Percentiles rank a stretch among this genome's conserved stretches.
These are phyloP conservation scores for Luperina nickerlii DNA, from an alignment of 2,888 invertebrate species.

Conservation along the genomic window DNA sequence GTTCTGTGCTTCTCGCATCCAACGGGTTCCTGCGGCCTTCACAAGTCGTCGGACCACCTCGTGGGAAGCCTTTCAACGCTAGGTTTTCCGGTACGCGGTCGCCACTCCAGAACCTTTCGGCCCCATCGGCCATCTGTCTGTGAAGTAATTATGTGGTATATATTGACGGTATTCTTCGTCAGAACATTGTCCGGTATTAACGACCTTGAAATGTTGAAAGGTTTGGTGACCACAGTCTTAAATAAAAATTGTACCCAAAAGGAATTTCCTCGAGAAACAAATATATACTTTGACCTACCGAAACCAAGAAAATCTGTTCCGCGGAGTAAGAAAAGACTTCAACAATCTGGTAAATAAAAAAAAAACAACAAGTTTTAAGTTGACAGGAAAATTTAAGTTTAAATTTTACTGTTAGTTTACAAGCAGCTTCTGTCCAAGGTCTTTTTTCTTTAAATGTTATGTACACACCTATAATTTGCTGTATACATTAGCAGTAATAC, in stretches of 20 bases:
- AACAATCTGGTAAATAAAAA: too few species aligned
- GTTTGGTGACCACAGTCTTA: neutral
- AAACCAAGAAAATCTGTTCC: neutral
- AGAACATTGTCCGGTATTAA: conserved; percentile 22
- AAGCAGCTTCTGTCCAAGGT: neutral
- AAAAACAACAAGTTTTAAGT: neutral
- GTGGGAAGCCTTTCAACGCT: too few species aligned
- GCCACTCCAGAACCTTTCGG: too few species aligned
- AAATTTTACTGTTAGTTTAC: neutral
- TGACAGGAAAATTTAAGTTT: neutral
- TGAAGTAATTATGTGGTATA: conserved; percentile 41
- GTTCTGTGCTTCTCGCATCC: too few species aligned
- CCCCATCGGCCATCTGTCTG: too few species aligned
- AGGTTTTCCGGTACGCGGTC: too few species aligned
- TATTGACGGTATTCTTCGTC: conserved; percentile 15
- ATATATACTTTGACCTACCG: neutral
- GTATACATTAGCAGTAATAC: neutral
- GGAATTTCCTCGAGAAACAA: neutral
- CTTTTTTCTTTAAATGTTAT: neutral
- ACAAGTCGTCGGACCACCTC: too few species aligned
- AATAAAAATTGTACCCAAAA: neutral
- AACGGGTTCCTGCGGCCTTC: too few species aligned
- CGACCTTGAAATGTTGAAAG: conserved; percentile 19
- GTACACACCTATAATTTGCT: neutral
- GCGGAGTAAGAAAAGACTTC: neutral